Conservation (phyloP, 2,113 vertebrate genomes). For the Rhizomys pruinosus region DNA sequence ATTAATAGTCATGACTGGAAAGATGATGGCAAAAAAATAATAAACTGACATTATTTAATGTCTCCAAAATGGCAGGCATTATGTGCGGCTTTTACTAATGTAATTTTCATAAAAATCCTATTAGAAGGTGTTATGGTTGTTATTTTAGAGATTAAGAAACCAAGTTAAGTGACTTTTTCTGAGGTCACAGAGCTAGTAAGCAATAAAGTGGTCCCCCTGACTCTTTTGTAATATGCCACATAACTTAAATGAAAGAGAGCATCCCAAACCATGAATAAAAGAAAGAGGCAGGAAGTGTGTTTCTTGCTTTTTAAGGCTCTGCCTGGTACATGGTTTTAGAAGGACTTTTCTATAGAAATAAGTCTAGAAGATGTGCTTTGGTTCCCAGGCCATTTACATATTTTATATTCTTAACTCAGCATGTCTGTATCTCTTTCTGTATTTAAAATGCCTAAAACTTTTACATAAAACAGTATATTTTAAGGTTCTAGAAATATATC, state of each 20-base stretch:
- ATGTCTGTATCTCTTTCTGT: background rate
- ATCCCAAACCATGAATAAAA: conserved; percentile 17
- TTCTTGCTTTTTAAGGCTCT: background rate
- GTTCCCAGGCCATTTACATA: no score
- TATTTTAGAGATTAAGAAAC: conserved; percentile 49
- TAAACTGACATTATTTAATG: background rate
- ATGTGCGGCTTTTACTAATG: background rate
- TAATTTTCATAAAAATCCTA: conserved; percentile 20
- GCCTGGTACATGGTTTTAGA: background rate
- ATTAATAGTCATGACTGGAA: background rate
- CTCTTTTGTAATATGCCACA: background rate
- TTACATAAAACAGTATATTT: background rate
- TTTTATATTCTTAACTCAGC: background rate
- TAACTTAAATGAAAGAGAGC: background rate
- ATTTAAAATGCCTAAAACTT: background rate
- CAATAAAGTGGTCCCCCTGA: background rate
- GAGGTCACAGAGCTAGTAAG: conserved; percentile 36
- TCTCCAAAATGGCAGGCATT: background rate
- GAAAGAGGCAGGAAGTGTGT: background rate
- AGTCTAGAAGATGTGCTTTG: conserved; percentile 18
- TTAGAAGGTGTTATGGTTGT: background rate
- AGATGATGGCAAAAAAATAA: background rate
- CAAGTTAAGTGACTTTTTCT: conserved; percentile 13
- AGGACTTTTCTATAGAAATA: conserved; percentile 33
- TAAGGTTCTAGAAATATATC: background rate